Evolutionary conservation across 1,140 invertebrate genomes (phyloP), one percentile per base, ranked within the genome.

Genomic region (Anastatus disparis): DNA sequence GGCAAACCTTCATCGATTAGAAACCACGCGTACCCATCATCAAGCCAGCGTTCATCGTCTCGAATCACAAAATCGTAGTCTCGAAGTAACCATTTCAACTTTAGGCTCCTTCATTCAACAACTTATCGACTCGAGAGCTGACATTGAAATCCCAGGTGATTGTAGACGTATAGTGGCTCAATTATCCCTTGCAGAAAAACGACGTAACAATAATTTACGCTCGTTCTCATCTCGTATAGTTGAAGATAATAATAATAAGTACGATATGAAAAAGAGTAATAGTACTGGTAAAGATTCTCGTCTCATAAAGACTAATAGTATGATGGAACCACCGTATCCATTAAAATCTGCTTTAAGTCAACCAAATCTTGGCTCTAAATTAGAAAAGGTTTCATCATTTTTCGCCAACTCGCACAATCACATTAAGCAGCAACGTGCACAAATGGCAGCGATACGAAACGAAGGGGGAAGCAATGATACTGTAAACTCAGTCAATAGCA

Each of bases 361-460:
- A 52, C 87, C 83, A 2, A 87, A 87, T 66, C 66, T 88, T 12
- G 78, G 82, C 12, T 81, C 82, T 2, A 79, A 81, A 26, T 69
- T 85, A 3, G 82, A 81, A 68, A 90, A 82, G 78, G 85, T 81
- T 27, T 90, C 89, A 0, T 87, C 88, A 0, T 90, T 89, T 70
- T 91, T 91, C 56, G 88, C 89, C 0, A 89, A 86, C 70, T 90
- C 89, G 6, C 90, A 91, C 76, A 90, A 89, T 76, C 89, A 91
- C 65, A 90, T 91, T 40, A 81, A 87, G 8, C 88, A 90, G 67
- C 88, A 89, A 65, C 78, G 83, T 4, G 79, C 78, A 27, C 78
- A 84, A 69, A 76, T 82, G 20, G 80, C 77, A 0, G 80, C 82
- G 1, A 74, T 84, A 0, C 77, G 81, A 22, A 79, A 71, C 17